Evolutionary conservation across 2,888 invertebrate species (phyloP).

Genomic region (Phania funesta): DNA sequence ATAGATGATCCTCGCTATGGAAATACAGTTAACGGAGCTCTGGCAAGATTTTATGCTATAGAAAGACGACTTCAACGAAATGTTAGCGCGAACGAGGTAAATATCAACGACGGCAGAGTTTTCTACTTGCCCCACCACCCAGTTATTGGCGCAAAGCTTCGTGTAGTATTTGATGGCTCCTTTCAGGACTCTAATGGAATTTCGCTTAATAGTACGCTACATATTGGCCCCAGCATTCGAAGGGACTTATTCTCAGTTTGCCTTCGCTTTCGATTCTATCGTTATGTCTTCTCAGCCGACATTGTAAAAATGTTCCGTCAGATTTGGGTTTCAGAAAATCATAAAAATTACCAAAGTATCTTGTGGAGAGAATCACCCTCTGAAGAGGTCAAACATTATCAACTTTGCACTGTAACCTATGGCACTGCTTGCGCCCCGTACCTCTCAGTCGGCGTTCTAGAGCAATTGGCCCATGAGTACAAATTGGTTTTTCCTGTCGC

Average conservation of each 20-base stretch:
- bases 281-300: not conserved
- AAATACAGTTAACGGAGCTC: not conserved
- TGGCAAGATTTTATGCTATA: slow-evolving; percentile 24
- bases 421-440: not conserved
- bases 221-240: slow-evolving; percentile 29
- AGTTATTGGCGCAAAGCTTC: slow-evolving; percentile 29
- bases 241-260: slow-evolving; percentile 43
- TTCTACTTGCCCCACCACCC: slow-evolving; percentile 50
- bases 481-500: too few species aligned
- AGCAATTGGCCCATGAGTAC: not conserved
- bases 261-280: not conserved
- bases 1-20: slow-evolving; percentile 1
- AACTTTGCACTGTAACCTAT: not conserved
- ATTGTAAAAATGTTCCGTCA: not conserved
- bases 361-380: slow-evolving; percentile 27
- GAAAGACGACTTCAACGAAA: slow-evolving; percentile 40
- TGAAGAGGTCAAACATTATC: slow-evolving; percentile 6
- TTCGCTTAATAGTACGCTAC: slow-evolving; percentile 4
- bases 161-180: slow-evolving; percentile 30
- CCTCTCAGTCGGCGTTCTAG: not conserved
- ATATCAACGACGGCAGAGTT: not conserved
- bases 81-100: slow-evolving; percentile 5
- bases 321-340: not conserved
- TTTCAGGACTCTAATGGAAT: slow-evolving; percentile 14
- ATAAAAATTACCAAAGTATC: slow-evolving; percentile 43